These are phyloP conservation scores for Lutraria rhynchaena DNA, from an alignment of 1,140 invertebrate species.

Conservation along the genomic window DNA sequence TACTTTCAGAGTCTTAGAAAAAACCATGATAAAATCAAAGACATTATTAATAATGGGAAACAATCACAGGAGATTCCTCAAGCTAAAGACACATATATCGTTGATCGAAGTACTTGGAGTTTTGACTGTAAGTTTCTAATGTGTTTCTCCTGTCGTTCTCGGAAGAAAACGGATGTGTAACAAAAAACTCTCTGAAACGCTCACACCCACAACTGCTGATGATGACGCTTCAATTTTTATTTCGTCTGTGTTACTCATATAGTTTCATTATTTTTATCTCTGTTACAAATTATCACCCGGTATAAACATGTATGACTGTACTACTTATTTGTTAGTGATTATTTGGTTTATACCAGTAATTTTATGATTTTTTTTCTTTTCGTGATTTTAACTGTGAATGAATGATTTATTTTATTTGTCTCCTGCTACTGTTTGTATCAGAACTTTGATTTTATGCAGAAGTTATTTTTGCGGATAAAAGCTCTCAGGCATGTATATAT, in stretches of 20 bases:
- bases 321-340: too few species aligned
- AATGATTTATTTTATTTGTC: too few species aligned
- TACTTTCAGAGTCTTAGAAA: slow-evolving; percentile 45
- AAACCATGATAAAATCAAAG: slow-evolving; percentile 82
- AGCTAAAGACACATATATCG: slow-evolving; percentile 83
- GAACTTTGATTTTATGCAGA: slow-evolving; percentile 1
- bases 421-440: too few species aligned
- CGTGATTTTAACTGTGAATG: too few species aligned
- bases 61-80: slow-evolving; percentile 83
- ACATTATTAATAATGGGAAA: slow-evolving; percentile 84
- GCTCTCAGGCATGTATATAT: slow-evolving; percentile 43
- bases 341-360: too few species aligned
- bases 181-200: slow-evolving; percentile 6
- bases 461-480: not conserved
- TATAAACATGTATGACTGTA: too few species aligned
- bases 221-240: slow-evolving; percentile 10
- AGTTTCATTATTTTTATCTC: too few species aligned
- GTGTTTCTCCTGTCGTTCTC: slow-evolving; percentile 76
- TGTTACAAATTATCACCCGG: too few species aligned
- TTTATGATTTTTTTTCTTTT: too few species aligned
- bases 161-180: slow-evolving; percentile 74
- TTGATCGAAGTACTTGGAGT: slow-evolving; percentile 85
- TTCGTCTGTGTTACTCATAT: slow-evolving; percentile 10
- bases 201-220: slow-evolving; percentile 33
- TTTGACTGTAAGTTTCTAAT: slow-evolving; percentile 85